Percentiles rank a stretch among this genome's conserved stretches.
Conservation (phyloP, 2,113 vertebrate species). For the Ornithorhynchus anatinus region DNA sequence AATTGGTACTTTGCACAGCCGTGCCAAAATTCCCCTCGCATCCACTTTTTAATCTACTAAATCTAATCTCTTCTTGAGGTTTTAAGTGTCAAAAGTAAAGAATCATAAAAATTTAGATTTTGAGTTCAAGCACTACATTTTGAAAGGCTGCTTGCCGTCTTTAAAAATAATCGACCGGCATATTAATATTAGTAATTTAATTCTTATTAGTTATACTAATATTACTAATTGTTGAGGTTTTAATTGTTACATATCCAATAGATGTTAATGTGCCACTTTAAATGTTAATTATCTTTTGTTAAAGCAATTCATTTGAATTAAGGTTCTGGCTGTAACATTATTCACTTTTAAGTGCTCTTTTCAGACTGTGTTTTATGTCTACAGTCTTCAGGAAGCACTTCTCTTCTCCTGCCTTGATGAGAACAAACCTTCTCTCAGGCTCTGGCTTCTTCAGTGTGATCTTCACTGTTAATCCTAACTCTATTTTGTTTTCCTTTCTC, state of each 20-base stretch:
- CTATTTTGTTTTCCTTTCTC: background rate
- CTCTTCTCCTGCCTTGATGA: background rate
- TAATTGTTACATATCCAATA: background rate
- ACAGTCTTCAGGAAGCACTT: background rate
- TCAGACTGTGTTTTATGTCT: background rate
- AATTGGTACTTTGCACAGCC: background rate
- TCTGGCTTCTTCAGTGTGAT: background rate
- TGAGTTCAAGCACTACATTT: background rate
- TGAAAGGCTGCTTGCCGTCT: background rate
- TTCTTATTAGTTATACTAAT: background rate
- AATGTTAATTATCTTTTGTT: background rate
- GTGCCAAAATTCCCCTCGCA: background rate
- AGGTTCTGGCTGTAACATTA: background rate
- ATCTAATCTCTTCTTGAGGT: background rate
- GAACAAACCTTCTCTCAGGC: background rate
- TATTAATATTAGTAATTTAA: background rate
- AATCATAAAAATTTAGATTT: background rate
- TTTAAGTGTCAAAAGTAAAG: no score
- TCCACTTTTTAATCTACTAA: background rate
- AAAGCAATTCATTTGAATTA: background rate
- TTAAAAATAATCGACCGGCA: background rate
- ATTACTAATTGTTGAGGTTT: background rate
- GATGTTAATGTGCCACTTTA: background rate
- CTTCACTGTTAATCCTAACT: background rate
- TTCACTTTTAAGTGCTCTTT: background rate